Evolutionary conservation across 2,888 invertebrate genomes (phyloP).

Genomic region (Hedychridium roseum): DNA sequence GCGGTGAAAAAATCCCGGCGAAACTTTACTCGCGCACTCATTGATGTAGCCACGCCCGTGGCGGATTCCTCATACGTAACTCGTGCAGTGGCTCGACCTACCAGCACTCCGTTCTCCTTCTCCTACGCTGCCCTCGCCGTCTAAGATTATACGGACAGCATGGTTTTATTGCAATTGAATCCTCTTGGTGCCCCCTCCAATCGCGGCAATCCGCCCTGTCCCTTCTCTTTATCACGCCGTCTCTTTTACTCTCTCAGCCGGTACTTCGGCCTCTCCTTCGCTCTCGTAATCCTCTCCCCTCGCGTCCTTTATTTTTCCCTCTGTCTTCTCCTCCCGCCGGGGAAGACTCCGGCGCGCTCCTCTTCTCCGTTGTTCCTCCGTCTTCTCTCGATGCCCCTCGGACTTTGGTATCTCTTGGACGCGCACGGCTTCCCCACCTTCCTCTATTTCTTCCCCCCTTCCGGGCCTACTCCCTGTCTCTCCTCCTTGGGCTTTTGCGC

Average conservation of each 20-base stretch:
- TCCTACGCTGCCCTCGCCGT: conserved; percentile 32
- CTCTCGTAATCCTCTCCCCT: conserved; percentile 6
- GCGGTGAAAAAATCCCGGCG: conserved; percentile 42
- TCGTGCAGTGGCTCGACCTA: conserved; percentile 64
- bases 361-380: conserved; percentile 23
- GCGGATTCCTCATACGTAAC: conserved; percentile 64
- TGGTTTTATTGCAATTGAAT: conserved; percentile 64
- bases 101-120: conserved; percentile 54
- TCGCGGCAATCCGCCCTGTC: conserved; percentile 8
- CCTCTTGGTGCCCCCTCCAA: conserved; percentile 24
- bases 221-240: conserved; percentile 1
- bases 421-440: too few relatives aligned
- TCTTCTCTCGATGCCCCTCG: conserved; percentile 10
- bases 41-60: conserved; percentile 63
- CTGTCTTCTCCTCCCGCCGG: conserved; percentile 6
- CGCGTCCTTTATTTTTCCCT: conserved; percentile 1
- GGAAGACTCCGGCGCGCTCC: too few relatives aligned
- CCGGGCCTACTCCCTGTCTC: too few relatives aligned
- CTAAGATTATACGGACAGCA: conserved; percentile 56
- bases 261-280: conserved; percentile 5
- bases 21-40: conserved; percentile 52
- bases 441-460: too few relatives aligned
- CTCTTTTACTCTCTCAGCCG: conserved; percentile 1
- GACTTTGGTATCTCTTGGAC: too few relatives aligned
- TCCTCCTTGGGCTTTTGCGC: too few relatives aligned